Percentiles rank a stretch among this genome's conserved stretches.
These are phyloP conservation scores for Drosophila peninsularis DNA, from an alignment of 2,888 invertebrate genomes.

Conservation along the genomic window DNA sequence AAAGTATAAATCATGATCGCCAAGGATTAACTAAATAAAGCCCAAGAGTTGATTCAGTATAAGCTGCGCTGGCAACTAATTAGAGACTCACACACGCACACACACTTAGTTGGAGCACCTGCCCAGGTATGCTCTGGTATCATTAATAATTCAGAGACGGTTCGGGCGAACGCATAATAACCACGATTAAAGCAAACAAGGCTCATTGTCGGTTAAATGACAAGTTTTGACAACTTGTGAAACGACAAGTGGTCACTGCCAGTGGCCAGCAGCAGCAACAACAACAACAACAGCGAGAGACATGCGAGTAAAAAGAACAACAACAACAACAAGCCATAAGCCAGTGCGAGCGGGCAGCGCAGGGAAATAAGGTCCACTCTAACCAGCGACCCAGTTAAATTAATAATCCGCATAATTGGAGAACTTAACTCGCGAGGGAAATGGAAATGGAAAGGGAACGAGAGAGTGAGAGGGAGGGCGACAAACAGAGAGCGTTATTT, in stretches of 20 bases:
- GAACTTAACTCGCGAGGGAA: conserved; percentile 76
- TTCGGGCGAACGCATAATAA: conserved; percentile 79
- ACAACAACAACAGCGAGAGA: conserved; percentile 19
- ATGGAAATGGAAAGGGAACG: conserved; percentile 2
- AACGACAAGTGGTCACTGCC: conserved; percentile 75
- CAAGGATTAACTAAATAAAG: conserved; percentile 44
- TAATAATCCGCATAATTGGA: conserved; percentile 85
- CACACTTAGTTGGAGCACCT: conserved; percentile 54
- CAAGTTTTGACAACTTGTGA: conserved; percentile 83
- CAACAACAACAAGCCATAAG: conserved; percentile 6
- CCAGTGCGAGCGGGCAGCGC: conserved; percentile 8
- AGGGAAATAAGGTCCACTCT: conserved; percentile 21
- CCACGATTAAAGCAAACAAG: conserved; percentile 84
- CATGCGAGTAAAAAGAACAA: conserved; percentile 22
- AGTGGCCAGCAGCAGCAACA: conserved; percentile 31
- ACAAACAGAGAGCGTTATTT: conserved; percentile 77
- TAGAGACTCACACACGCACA: conserved; percentile 60
- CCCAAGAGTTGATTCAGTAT: neutral
- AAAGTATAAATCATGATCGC: conserved; percentile 73
- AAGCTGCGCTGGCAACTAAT: conserved; percentile 49
- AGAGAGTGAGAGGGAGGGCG: conserved; percentile 25
- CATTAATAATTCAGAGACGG: conserved; percentile 72
- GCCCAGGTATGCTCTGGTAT: conserved; percentile 56
- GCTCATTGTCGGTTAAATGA: conserved; percentile 84
- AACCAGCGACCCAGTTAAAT: conserved; percentile 82